Base-by-base conservation (phyloP, 92 coral and sea anemone species). In the Palythoa grandiflora region DNA sequence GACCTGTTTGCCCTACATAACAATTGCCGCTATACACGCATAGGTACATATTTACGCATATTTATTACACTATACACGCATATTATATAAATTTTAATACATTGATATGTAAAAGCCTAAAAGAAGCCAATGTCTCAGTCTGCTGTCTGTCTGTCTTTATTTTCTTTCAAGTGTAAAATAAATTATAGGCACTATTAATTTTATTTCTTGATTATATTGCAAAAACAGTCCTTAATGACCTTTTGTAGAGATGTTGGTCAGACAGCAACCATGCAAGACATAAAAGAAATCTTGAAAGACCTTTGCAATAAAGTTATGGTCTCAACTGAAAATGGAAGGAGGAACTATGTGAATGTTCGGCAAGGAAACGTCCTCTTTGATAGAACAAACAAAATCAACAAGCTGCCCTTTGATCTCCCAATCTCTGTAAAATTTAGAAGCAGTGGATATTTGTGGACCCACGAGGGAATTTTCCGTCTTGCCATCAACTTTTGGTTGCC, bases 341-440 rank as follows among this genome's bases (percentile, higher is more conserved):
- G 55, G 55, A 51, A 51, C 11, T 51, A 51, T 51, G 55, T 51
- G 11, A 51, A 51, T 51, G 55, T 51, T 51, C 55, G 55, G 11
- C 55, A 11, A 6, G 55, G 55, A 11, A 51, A 51, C 1, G 55
- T 51, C 55, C 55, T 51, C 55, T 51, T 51, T 51, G 55, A 51
- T 51, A 1, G 55, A 51, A 51, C 11, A 51, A 51, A 51, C 55
- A 51, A 51, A 51, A 51, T 51, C 11, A 51, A 51, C 55, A 51
- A 11, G 55, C 55, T 51, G 6, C 1, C 55, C 55, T 51, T 51
- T 51, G 55, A 51, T 51, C 55, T 51, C 55, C 55, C 55, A 13
- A 68, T 84, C 53, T 84, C 80, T 38, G 80, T 84, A 15, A 84
- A 84, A 71, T 84, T 84, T 84, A 71, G 88, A 80, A 40, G 88